A percentile compares a stretch with the other conserved stretches of the same genome.
phyloP scores from a whole-genome alignment of 1,140 invertebrate genomes.

The Aphelinus certus region DNA sequence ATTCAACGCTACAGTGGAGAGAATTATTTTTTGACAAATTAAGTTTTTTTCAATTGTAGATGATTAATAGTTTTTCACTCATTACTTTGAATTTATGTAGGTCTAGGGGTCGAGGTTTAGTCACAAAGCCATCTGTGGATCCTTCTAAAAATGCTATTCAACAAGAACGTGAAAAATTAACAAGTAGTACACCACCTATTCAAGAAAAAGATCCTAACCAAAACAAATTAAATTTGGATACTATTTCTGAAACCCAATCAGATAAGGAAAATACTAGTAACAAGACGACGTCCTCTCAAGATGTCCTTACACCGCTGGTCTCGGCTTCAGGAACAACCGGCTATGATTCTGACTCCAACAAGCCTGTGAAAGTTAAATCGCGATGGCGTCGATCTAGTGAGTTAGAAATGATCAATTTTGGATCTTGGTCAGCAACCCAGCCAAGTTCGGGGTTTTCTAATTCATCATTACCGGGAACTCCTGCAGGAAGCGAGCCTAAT shows the following conservation, averaged over 20 bases:
- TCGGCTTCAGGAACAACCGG: constrained; percentile 47
- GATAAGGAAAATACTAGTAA: constrained; percentile 54
- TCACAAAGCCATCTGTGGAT: constrained; percentile 57
- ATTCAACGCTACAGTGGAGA: neutral
- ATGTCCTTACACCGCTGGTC: constrained; percentile 47
- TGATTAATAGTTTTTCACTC: neutral
- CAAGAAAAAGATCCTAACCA: constrained; percentile 42
- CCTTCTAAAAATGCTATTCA: constrained; percentile 50
- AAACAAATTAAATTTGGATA: constrained; percentile 47
- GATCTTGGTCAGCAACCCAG: constrained; percentile 44
- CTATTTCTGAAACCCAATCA: constrained; percentile 43
- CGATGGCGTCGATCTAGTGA: constrained; percentile 85
- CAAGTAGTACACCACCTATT: constrained; percentile 40
- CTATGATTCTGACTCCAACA: constrained; percentile 67
- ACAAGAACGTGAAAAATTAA: constrained; percentile 52
- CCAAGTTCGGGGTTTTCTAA: constrained; percentile 48
- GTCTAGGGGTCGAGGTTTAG: constrained; percentile 59
- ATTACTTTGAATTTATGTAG: constrained; percentile 38
- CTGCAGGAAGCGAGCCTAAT: constrained; percentile 25
- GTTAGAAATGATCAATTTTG: constrained; percentile 74
- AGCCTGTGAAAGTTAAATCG: constrained; percentile 87
- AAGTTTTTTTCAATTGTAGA: neutral
- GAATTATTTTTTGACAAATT: too few species aligned
- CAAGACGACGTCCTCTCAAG: constrained; percentile 46
- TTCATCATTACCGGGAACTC: constrained; percentile 48